Conservation (phyloP, 2,113 vertebrate genomes). For the Corythaeola cristata region DNA sequence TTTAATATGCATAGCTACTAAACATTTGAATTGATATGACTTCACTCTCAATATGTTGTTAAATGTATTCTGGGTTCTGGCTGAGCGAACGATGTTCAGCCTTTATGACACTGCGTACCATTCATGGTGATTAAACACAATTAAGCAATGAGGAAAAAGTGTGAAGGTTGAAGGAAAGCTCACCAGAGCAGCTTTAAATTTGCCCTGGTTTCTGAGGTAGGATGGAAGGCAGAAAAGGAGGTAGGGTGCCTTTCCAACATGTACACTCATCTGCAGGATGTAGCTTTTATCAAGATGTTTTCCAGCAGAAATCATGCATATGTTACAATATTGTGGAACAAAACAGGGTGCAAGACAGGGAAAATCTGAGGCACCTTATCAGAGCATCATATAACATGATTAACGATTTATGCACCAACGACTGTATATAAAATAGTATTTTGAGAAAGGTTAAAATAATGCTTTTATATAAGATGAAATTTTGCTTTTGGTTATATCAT, state of each 20-base stretch:
- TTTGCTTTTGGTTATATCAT: not conserved
- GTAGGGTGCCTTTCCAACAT: not conserved
- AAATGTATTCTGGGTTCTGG: constrained; percentile 4
- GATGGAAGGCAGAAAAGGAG: not conserved
- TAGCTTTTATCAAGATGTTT: not conserved
- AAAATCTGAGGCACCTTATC: not conserved
- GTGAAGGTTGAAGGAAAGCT: not conserved
- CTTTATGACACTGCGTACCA: not conserved
- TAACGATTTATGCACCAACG: not conserved
- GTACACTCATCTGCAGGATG: not conserved
- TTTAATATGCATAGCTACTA: constrained; percentile 66
- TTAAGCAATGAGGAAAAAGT: not conserved
- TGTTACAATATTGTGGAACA: not conserved
- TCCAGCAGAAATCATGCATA: not conserved
- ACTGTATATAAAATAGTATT: not conserved
- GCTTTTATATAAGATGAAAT: not conserved
- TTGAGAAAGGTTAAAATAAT: not conserved
- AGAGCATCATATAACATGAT: not conserved
- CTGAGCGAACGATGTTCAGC: not conserved
- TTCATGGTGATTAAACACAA: not conserved
- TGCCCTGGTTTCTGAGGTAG: not conserved
- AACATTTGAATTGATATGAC: constrained; percentile 60
- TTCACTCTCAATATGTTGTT: not conserved
- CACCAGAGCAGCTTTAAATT: not conserved
- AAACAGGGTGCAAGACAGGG: not conserved